Base-by-base conservation (phyloP, 2,888 invertebrate species). In the Liodrosophila aerea region DNA sequence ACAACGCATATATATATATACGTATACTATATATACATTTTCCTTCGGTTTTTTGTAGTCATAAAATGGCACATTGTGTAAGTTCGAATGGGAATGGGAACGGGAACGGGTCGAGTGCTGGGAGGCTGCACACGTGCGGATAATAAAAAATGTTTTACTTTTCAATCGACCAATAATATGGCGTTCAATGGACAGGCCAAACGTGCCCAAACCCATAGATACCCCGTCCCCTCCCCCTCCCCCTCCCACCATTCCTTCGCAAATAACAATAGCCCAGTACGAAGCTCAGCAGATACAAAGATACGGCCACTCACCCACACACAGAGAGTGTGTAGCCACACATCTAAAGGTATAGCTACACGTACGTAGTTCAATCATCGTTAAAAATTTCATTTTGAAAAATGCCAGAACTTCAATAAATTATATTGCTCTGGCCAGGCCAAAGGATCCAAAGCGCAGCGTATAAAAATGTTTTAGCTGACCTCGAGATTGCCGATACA, bases 121-220 rank as follows among this genome's bases (percentile, higher is more conserved):
- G 62, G 77, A 84, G 64, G 70, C 63, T 76, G 67, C 69, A 78
- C 85, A 86, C 84, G 83, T 83, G 85, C 71, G 71, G 69, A 76
- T 76, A 83, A 81, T 85, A 86, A 85, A 86, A 80, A 83, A 85
- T 83, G 70, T 84, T 84, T 77, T 77, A 86, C 80, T 85, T 84
- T 84, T 84, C 82, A 82, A 84, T 86, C 85, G 83, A 86, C 83
- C 83, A 86, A 84, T 86, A 84, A 84, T 84, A 86, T 76, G 72
- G 69, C 83, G 76, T 78, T 85, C 85, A 64, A 82, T 82, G 78
- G 82, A 86, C 73, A 76, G 80, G 77, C 82, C 82, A 77, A 76
- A 81, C 85, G 83, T 78, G 78, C 67, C 63, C 62, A 64, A 58
- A 62, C 59, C 57, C 22, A 22, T 22, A 22, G 22, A 41, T 22